Percentiles rank a stretch among this genome's conserved stretches.
These are phyloP conservation scores for Belonocnema kinseyi DNA, from an alignment of 1,140 invertebrate genomes.

Conservation along the genomic window DNA sequence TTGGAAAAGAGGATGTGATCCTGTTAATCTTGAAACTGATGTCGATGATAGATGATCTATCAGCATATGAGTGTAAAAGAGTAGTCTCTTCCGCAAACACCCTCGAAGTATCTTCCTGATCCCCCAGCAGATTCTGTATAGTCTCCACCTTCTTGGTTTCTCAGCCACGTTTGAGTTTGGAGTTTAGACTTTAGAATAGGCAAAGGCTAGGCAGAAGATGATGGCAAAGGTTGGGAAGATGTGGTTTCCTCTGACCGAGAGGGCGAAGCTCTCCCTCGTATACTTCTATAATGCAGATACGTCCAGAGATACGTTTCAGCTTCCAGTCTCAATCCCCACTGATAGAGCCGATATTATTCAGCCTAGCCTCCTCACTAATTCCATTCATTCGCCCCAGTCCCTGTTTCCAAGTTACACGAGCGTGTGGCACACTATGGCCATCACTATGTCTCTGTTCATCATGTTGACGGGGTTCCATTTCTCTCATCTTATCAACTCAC, in stretches of 20 bases:
- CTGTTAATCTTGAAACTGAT: constrained; percentile 16
- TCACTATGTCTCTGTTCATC: constrained; percentile 24
- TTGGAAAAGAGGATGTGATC: background rate
- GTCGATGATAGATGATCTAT: constrained; percentile 2
- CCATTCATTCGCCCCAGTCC: constrained; percentile 71
- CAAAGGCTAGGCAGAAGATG: constrained; percentile 22
- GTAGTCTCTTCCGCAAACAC: background rate
- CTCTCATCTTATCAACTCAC: constrained; percentile 26
- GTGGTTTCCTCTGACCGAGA: constrained; percentile 34
- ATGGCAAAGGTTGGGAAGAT: constrained; percentile 44
- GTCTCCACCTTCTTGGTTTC: constrained; percentile 5
- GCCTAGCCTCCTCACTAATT: constrained; percentile 75
- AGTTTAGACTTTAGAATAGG: constrained; percentile 31
- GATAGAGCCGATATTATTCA: constrained; percentile 76
- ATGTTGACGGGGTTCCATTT: constrained; percentile 45
- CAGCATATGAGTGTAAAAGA: background rate
- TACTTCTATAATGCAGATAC: constrained; percentile 72
- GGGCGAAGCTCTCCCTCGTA: constrained; percentile 38
- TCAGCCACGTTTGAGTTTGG: constrained; percentile 3
- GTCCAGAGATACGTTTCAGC: constrained; percentile 71
- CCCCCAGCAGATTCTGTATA: constrained; percentile 5
- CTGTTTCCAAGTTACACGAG: constrained; percentile 52
- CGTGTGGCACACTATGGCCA: constrained; percentile 49
- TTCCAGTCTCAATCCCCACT: constrained; percentile 69
- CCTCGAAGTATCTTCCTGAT: constrained; percentile 6